Evolutionary conservation across 2,797 vertebrate species (phyloP).

Genomic region (Neosilurus hyrtlii): DNA sequence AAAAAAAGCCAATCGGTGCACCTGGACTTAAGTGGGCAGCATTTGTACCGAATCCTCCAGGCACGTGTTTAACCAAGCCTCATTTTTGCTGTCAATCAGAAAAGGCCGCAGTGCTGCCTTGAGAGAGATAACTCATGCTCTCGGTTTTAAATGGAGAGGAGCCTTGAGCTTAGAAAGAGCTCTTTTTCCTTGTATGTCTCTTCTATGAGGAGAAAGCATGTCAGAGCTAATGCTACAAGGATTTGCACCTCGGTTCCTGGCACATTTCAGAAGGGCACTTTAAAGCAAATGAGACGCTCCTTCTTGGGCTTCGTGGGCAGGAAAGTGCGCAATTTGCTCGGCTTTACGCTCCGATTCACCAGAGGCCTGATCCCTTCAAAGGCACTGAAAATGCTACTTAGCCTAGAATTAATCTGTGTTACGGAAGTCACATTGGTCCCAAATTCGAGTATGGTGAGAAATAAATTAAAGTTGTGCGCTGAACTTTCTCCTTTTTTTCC

Average conservation of each 20-base stretch:
- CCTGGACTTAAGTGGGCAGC: slow-evolving; percentile 5
- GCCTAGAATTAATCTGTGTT: slow-evolving; percentile 48
- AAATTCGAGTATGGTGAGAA: slow-evolving; percentile 32
- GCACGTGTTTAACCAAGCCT: not conserved
- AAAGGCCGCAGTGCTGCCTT: not conserved
- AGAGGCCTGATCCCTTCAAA: slow-evolving; percentile 58
- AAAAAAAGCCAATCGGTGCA: not conserved
- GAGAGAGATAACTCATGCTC: slow-evolving; percentile 29
- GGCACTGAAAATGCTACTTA: slow-evolving; percentile 47
- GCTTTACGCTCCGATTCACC: slow-evolving; percentile 54
- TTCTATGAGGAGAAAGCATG: slow-evolving; percentile 28
- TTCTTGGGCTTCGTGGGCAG: slow-evolving; percentile 45
- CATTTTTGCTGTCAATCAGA: slow-evolving; percentile 8
- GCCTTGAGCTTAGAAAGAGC: slow-evolving; percentile 17
- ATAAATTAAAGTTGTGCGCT: slow-evolving; percentile 42
- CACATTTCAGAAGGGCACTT: slow-evolving; percentile 56
- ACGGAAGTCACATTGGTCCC: slow-evolving; percentile 44
- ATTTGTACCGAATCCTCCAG: not conserved
- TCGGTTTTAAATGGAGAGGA: slow-evolving; percentile 24
- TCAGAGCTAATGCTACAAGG: slow-evolving; percentile 34
- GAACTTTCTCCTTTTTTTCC: not conserved
- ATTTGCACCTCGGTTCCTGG: slow-evolving; percentile 57
- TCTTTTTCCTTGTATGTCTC: slow-evolving; percentile 10
- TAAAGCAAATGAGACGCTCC: slow-evolving; percentile 56
- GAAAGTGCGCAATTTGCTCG: slow-evolving; percentile 57